phyloP scores from a whole-genome alignment of 2,797 vertebrate genomes.

The Discoglossus pictus region DNA sequence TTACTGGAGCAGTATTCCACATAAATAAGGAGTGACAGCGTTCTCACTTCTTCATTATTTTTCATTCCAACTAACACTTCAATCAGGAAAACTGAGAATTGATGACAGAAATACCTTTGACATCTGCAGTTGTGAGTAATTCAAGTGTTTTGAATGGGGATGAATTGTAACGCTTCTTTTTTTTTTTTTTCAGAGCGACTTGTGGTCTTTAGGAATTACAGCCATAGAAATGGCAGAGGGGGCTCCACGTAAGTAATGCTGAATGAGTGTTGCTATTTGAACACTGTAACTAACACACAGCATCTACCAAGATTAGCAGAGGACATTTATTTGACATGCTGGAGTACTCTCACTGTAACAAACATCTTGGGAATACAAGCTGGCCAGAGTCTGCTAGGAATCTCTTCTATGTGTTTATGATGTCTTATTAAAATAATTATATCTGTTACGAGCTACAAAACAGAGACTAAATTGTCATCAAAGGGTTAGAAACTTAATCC shows the following conservation, averaged over 20 bases:
- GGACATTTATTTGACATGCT: constrained; percentile 1
- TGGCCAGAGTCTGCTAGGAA: too few species aligned
- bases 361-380: not conserved
- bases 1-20: constrained; percentile 43
- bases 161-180: too few species aligned
- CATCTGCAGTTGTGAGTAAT: constrained; percentile 7
- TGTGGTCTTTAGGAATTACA: constrained; percentile 97
- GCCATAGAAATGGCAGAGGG: constrained; percentile 98
- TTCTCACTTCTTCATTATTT: constrained; percentile 34
- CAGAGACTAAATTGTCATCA: too few species aligned
- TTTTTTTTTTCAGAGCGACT: constrained; percentile 82
- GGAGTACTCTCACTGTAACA: not conserved
- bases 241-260: constrained; percentile 87
- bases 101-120: not conserved
- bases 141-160: not conserved
- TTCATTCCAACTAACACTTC: constrained; percentile 24
- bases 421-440: too few species aligned
- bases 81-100: not conserved
- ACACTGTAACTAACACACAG: not conserved
- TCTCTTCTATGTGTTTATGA: too few species aligned
- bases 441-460: too few species aligned
- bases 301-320: constrained; percentile 33
- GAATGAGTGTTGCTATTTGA: not conserved
- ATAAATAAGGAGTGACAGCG: constrained; percentile 33
- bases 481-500: too few species aligned